These are phyloP conservation scores for Eptatretus burgeri DNA, from an alignment of 2,113 vertebrate genomes.

Conservation along the genomic window DNA sequence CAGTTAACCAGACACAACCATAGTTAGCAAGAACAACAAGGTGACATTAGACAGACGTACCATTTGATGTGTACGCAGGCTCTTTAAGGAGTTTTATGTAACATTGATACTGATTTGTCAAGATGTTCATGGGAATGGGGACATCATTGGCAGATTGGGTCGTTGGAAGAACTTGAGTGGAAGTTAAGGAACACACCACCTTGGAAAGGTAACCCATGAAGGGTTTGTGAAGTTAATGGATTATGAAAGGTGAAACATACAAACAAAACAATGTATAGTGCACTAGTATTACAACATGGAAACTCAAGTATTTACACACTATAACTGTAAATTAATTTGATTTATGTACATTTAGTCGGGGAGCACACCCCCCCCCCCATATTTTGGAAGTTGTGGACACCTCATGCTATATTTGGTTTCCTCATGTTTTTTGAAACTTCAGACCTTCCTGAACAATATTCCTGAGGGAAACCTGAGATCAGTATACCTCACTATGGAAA, in stretches of 20 bases:
- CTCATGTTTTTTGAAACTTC: neutral
- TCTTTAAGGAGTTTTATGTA: slow-evolving; percentile 81
- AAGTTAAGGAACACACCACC: too few species aligned
- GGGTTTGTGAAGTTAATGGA: too few species aligned
- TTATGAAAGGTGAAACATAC: too few species aligned
- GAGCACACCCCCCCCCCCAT: too few species aligned
- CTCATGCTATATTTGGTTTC: neutral
- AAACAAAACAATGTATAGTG: too few species aligned
- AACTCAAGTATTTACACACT: too few species aligned
- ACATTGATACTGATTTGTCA: slow-evolving; percentile 82
- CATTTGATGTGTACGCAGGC: slow-evolving; percentile 13
- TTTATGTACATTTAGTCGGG: too few species aligned
- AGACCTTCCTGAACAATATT: neutral
- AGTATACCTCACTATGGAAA: neutral
- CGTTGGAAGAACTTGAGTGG: too few species aligned
- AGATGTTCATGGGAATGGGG: slow-evolving; percentile 23
- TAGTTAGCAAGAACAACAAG: slow-evolving; percentile 12
- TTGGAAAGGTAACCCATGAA: too few species aligned
- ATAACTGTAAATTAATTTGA: too few species aligned
- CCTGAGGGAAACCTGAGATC: neutral
- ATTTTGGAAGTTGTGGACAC: neutral
- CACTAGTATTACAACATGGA: too few species aligned
- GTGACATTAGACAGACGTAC: slow-evolving; percentile 22
- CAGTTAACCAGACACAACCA: neutral
- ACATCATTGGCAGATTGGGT: too few species aligned